Evolutionary conservation across 2,888 invertebrate species (phyloP), one percentile per base, ranked within the genome.

Genomic region (Galerucella pusilla): DNA sequence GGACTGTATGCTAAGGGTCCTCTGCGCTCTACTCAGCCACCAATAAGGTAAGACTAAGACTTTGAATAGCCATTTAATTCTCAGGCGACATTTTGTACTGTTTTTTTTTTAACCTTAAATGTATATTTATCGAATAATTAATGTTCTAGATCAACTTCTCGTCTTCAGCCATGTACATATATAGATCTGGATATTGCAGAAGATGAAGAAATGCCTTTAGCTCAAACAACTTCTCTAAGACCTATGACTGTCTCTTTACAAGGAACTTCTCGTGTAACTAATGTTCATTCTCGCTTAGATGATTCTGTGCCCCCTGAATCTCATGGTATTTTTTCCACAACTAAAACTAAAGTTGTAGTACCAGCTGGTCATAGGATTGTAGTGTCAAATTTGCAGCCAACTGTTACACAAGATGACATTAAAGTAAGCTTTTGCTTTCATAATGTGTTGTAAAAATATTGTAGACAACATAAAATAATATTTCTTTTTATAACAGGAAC

Each of bases 351-450:
- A 81, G 87, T 87, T 73, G 83, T 89, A 80, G 83, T 88, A 4
- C 88, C 91, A 4, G 87, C 88, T 5, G 96, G 97, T 63, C 96
- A 93, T 86, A 91, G 96, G 83, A 95, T 97, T 84, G 93, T 96
- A 71, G 96, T 98, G 2, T 96, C 97, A 80, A 98, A 97, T 89
- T 90, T 98, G 78, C 94, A 96, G 83, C 90, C 91, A 35, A 93
- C 94, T 79, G 97, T 97, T 5, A 96, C 96, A 14, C 94, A 95
- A 81, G 94, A 95, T 82, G 97, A 98, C 86, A 96, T 98, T 80
- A 93, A 96, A 88, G 95, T 95, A 88, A 87, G n/a, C n/a, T 60
- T 66, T 45, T 52, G 12, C 6, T 14, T 73, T 45, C 5, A 60
- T 42, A 14, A 49, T 49, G 14, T 59, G 5, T 28, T 11, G 11